Base-by-base conservation (phyloP, 2,113 vertebrate genomes). In the Neogobius melanostomus region DNA sequence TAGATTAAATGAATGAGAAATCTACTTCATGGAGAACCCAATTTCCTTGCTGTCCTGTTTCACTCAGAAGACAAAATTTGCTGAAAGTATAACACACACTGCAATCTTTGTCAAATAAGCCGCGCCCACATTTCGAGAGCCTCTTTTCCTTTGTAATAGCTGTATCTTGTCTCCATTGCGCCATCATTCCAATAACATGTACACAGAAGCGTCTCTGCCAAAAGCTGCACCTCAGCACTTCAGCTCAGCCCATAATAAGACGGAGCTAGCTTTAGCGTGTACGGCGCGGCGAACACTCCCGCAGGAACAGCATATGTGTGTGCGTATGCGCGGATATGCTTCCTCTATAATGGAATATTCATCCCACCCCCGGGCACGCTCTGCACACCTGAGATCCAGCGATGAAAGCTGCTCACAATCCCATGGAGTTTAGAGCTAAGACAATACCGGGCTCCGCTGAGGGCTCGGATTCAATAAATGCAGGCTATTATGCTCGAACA, bases 321-420 rank as follows among this genome's bases (percentile, higher is more conserved):
- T 6, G 42, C 68, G 59, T 36, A 47, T 63, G 70, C 65, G 12
- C 52, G 5, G 54, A 52, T 64, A 2, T 11, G 12, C 47, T 43
- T 11, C 56, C 51, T 17, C 54, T 60, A 59, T 71, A 57, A 68
- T 75, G 62, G 63, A 66, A 70, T 21, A 60, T 76, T 67, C 69
- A 80, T 72, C 64, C 47, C 66, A 70, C 66, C 74, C 59, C 56
- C 10, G 53, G 56, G 78, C 68, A 47, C 57, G 36, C 9, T 49
- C 54, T 36, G 50, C 42, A 49, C 56, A 47, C 66, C 14, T 28
- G 63, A 69, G 68, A 69, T 71, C 44, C 49, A 52, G 67, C 62
- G 64, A 81, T 85, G 69, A 68, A 46, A 84, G 62, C 53, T 15
- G 52, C 67, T 36, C 36, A 48, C 14, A 59, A 42, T 17, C 0